phyloP scores from a whole-genome alignment of 2,888 invertebrate species.

The Emmelina monodactyla region DNA sequence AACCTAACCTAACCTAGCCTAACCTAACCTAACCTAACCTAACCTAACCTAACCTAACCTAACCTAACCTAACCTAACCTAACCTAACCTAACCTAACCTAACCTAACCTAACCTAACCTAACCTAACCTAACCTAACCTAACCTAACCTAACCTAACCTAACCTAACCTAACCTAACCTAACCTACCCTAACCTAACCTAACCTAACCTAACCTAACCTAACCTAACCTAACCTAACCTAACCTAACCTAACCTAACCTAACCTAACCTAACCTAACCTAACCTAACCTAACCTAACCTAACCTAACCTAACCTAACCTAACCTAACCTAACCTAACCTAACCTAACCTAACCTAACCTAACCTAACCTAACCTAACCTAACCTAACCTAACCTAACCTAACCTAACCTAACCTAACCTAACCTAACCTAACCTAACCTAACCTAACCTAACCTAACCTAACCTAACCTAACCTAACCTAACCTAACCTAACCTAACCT shows the following conservation, averaged over 20 bases:
- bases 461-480: constrained; percentile 14
- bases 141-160: constrained; percentile 8
- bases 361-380: constrained; percentile 11
- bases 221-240: too few species aligned
- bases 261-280: constrained; percentile 5
- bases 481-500: constrained; percentile 13
- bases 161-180: constrained; percentile 8
- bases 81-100: constrained; percentile 3
- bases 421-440: constrained; percentile 9
- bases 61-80: background rate
- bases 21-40: constrained; percentile 6
- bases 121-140: constrained; percentile 8
- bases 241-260: too few species aligned
- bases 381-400: constrained; percentile 13
- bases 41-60: constrained; percentile 4
- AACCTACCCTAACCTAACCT: constrained; percentile 8
- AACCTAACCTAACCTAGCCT: constrained; percentile 5
- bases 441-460: constrained; percentile 10
- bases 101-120: constrained; percentile 7
- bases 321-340: constrained; percentile 11
- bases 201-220: too few species aligned
- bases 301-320: constrained; percentile 12
- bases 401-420: constrained; percentile 8
- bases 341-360: constrained; percentile 13
- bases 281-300: constrained; percentile 6